phyloP scores from a whole-genome alignment of 2,888 invertebrate genomes.

The Ophioninae sp. region DNA sequence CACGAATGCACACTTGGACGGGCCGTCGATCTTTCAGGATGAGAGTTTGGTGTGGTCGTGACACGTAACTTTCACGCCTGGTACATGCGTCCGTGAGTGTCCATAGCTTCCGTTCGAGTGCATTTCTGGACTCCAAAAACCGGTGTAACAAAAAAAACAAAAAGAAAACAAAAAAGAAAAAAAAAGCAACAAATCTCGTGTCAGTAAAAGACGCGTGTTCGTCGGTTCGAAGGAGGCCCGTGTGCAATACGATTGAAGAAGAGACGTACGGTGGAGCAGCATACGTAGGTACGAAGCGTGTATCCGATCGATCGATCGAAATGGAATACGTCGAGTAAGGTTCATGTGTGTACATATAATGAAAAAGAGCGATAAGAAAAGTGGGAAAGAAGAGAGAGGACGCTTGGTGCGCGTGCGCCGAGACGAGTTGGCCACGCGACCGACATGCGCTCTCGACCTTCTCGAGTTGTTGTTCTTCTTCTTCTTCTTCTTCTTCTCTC shows the following conservation, averaged over 20 bases:
- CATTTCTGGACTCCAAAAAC: not conserved
- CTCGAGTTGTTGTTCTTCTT: too few relatives aligned
- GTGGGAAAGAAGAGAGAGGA: conserved; percentile 37
- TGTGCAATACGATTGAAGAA: conserved; percentile 8
- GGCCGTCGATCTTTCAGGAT: conserved; percentile 5
- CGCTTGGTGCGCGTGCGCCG: conserved; percentile 67
- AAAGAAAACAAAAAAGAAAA: conserved; percentile 13
- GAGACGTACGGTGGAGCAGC: conserved; percentile 5
- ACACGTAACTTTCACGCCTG: conserved; percentile 49
- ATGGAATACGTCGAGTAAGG: not conserved
- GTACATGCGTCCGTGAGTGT: too few relatives aligned
- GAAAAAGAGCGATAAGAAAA: conserved; percentile 17
- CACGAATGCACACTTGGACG: conserved; percentile 2
- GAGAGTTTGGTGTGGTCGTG: conserved; percentile 44
- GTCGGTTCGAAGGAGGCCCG: conserved; percentile 16
- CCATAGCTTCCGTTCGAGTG: too few relatives aligned
- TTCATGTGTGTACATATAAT: not conserved
- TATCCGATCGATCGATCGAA: conserved; percentile 37
- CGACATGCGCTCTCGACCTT: conserved; percentile 68
- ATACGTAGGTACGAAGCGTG: not conserved
- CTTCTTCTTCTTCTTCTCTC: conserved; percentile 52
- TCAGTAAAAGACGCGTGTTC: not conserved
- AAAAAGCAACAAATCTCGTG: not conserved
- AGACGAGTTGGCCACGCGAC: conserved; percentile 72
- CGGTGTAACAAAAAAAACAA: conserved; percentile 22